phyloP scores from a whole-genome alignment of 2,888 invertebrate species.

The Lycophotia porphyrea region DNA sequence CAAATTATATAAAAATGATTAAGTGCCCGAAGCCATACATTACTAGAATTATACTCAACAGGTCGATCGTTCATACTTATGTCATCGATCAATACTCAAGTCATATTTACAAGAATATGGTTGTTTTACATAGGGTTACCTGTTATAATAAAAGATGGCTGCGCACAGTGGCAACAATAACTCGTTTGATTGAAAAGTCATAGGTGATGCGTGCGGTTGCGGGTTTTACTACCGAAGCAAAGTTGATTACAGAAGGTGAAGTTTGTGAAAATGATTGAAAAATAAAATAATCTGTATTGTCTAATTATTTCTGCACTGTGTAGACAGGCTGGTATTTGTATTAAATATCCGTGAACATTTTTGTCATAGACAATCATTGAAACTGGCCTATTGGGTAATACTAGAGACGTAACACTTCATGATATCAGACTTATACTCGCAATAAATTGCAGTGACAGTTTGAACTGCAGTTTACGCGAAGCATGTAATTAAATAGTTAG shows the following conservation, averaged over 20 bases:
- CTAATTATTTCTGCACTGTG: neutral
- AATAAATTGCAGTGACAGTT: neutral
- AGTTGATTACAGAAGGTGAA: neutral
- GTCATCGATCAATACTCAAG: slow-evolving; percentile 24
- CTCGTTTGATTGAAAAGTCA: slow-evolving; percentile 22
- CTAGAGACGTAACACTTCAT: neutral
- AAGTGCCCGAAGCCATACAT: slow-evolving; percentile 9
- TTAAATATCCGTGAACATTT: neutral
- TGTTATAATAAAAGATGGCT: neutral
- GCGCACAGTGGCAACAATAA: neutral
- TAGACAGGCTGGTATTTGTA: neutral
- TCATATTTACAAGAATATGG: slow-evolving; percentile 1
- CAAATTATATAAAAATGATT: slow-evolving; percentile 2
- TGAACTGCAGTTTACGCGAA: neutral
- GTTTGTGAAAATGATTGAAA: neutral
- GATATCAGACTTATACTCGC: too few species aligned
- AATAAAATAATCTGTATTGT: neutral
- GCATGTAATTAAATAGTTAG: too few species aligned
- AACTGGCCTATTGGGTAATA: neutral
- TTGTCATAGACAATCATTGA: neutral
- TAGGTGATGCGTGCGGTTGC: neutral
- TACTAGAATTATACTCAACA: slow-evolving; percentile 40
- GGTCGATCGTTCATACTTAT: slow-evolving; percentile 34
- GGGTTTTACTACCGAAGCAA: neutral
- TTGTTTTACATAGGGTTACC: neutral